Evolutionary conservation across 2,797 vertebrate genomes (phyloP).

Genomic region (Emydoidea blandingii): DNA sequence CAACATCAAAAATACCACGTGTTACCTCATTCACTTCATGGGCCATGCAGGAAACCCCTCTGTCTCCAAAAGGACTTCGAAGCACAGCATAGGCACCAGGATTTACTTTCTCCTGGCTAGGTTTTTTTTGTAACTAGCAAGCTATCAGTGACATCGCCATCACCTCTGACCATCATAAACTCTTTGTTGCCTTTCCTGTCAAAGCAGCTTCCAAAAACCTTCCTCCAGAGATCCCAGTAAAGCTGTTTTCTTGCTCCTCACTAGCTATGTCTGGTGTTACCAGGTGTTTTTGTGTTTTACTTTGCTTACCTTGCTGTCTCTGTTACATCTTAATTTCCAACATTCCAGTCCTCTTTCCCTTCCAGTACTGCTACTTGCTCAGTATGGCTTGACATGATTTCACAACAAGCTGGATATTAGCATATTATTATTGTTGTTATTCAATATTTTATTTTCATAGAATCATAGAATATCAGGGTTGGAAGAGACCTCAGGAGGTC

Average conservation of each 20-base stretch:
- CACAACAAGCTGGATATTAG: neutral
- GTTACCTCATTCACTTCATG: constrained; percentile 59
- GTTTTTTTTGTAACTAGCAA: constrained; percentile 15
- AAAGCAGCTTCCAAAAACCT: neutral
- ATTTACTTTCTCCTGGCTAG: constrained; percentile 36
- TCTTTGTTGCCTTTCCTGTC: too few relatives aligned
- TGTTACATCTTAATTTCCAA: neutral
- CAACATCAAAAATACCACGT: neutral
- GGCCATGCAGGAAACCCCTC: constrained; percentile 53
- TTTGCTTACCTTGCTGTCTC: neutral
- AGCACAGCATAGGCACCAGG: neutral
- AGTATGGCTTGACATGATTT: neutral
- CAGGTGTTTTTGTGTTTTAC: neutral
- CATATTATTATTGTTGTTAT: neutral
- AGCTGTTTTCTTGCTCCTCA: neutral
- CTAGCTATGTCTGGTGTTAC: neutral
- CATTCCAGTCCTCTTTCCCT: neutral
- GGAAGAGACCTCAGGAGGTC: too few relatives aligned
- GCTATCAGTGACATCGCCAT: constrained; percentile 26
- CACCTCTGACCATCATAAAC: too few relatives aligned
- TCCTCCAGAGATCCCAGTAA: neutral
- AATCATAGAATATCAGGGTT: too few relatives aligned
- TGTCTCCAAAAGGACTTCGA: constrained; percentile 56
- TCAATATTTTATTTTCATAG: neutral
- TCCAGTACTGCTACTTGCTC: neutral